Evolutionary conservation across 2,797 vertebrate species (phyloP).

Genomic region (Fratercula arctica): DNA sequence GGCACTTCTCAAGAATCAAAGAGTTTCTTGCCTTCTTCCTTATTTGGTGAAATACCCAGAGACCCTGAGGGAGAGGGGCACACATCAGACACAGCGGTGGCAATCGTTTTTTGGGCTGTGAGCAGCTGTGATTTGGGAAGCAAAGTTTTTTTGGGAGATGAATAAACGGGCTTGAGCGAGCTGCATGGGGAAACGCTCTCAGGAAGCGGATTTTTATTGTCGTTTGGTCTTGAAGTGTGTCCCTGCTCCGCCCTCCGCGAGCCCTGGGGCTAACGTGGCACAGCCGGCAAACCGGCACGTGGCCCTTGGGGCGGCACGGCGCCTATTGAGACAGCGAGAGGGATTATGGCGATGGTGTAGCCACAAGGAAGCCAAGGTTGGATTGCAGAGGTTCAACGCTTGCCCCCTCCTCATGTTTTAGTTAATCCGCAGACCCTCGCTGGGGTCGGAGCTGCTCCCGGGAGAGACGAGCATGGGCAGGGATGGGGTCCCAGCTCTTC

Average conservation of each 20-base stretch:
- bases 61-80: not conserved
- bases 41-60: not conserved
- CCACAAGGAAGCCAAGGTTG: not conserved
- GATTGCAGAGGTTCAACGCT: not conserved
- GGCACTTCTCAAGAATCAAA: no score
- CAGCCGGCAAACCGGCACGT: rapidly evolving
- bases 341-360: not conserved
- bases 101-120: not conserved
- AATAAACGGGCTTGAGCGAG: not conserved
- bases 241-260: not conserved
- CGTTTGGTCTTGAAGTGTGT: rapidly evolving
- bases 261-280: not conserved
- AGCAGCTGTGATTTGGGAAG: not conserved
- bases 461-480: not conserved
- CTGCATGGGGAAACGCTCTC: not conserved
- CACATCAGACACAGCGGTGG: rapidly evolving
- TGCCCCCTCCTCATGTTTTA: rapidly evolving
- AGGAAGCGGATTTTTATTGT: not conserved
- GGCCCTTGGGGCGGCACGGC: rapidly evolving
- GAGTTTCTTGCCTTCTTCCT: not conserved
- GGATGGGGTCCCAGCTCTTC: not conserved
- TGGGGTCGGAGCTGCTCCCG: rapidly evolving
- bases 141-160: not conserved
- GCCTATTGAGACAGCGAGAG: not conserved
- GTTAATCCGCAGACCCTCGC: not conserved